Base-by-base conservation (phyloP, 2,888 invertebrate genomes). In the Lepidochrysops patricia region DNA sequence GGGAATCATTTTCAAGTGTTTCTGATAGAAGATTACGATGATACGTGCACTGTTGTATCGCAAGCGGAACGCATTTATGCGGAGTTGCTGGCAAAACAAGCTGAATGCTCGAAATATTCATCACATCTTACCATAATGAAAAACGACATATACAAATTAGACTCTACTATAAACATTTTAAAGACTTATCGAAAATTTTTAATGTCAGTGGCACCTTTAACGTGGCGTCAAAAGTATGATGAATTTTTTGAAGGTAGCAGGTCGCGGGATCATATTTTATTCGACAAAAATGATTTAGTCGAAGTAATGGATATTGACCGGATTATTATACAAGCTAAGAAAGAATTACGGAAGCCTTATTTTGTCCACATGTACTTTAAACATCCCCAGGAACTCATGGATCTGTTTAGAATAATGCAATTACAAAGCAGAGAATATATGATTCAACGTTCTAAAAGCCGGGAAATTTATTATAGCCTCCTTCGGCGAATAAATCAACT, bases 401-500 rank as follows among this genome's bases (percentile, higher is more conserved):
- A 82, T 68, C 68, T 87, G 63, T 89, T 89, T 65, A 77, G 84
- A 50, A 76, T 78, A 9, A 86, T 88, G 86, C 88, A 89, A 68
- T 70, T 88, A 64, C 89, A 89, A 67, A 89, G 89, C 65, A 76
- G 89, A 67, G 87, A 88, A 71, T 89, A 89, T 72, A 73, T 89
- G 61, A 80, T 71, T 61, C 79, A 89, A 62, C 74, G 84, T 29
- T 73, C 88, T 1, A 85, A 82, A 70, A 87, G 84, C 2, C 81
- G 78, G 65, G 76, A 65, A 9, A 85, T 86, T 6, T 79, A 71
- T 65, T 73, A 78, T 52, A 61, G 76, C 57, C 70, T 89, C 63
- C 73, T 73, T 65, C 79, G 82, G 23, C 77, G 80, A 23, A 83
- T 81, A 3, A 82, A 76, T 61, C 80, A 82, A 66, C 70, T 89